A percentile compares a stretch with the other conserved stretches of the same genome.
Evolutionary conservation across 2,797 vertebrate genomes (phyloP).

Genomic region (Taenioides sp.): DNA sequence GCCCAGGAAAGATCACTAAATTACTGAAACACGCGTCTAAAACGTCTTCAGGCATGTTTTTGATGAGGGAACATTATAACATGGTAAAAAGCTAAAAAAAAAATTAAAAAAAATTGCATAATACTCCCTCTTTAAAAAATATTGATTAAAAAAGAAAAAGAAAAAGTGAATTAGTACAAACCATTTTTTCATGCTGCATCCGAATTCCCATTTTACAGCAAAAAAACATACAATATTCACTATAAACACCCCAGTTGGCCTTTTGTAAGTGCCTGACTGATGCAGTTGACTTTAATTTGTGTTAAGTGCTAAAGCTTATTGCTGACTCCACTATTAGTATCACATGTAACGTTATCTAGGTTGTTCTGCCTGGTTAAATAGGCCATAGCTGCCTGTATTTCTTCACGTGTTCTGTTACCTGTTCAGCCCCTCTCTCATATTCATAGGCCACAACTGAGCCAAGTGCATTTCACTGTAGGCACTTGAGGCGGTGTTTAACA

Average conservation of each 20-base stretch:
- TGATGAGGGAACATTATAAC: too few species aligned
- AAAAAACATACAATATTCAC: background rate
- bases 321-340: constrained; percentile 1
- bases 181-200: too few species aligned
- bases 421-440: constrained; percentile 1
- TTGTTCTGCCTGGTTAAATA: background rate
- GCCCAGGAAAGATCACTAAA: too few species aligned
- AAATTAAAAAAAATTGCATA: too few species aligned
- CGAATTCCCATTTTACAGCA: too few species aligned
- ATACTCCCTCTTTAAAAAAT: too few species aligned
- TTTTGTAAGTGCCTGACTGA: background rate
- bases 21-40: too few species aligned
- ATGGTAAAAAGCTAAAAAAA: too few species aligned
- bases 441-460: background rate
- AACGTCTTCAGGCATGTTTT: too few species aligned
- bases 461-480: background rate
- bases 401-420: constrained; percentile 5
- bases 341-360: constrained; percentile 2
- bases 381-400: constrained; percentile 4
- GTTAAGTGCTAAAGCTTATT: background rate
- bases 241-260: background rate
- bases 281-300: background rate
- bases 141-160: too few species aligned
- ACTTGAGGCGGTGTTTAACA: background rate
- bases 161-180: too few species aligned